Conservation (phyloP, 2,888 invertebrate species). For the Smittia sp. region DNA sequence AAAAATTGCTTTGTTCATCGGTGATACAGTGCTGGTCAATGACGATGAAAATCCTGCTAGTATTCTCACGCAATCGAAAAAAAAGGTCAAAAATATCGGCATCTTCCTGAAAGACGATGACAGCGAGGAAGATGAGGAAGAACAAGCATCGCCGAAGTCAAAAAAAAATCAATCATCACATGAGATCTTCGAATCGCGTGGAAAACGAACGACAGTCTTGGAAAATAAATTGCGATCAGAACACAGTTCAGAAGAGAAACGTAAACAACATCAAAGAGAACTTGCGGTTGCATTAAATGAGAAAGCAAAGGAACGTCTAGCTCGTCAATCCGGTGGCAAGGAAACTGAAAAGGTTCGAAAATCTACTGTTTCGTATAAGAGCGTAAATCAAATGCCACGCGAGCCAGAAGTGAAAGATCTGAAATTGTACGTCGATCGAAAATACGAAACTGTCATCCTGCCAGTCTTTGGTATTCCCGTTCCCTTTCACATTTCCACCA, state of each 20-base stretch:
- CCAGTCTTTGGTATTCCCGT: conserved; percentile 95
- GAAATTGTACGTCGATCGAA: conserved; percentile 93
- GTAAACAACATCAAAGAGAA: conserved; percentile 95
- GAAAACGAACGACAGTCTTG: conserved; percentile 84
- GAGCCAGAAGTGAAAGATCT: conserved; percentile 90
- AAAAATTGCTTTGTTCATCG: conserved; percentile 88
- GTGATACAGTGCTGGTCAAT: conserved; percentile 94
- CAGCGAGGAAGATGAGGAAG: conserved; percentile 77
- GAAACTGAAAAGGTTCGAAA: conserved; percentile 88
- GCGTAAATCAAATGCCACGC: conserved; percentile 85
- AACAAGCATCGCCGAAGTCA: conserved; percentile 71
- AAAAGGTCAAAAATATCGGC: conserved; percentile 92
- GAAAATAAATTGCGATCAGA: conserved; percentile 92
- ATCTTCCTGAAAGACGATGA: conserved; percentile 91
- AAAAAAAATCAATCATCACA: conserved; percentile 45
- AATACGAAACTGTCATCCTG: conserved; percentile 97
- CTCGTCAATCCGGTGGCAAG: conserved; percentile 80
- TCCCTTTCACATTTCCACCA: conserved; percentile 98
- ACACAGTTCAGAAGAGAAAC: conserved; percentile 94
- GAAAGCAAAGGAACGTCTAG: conserved; percentile 86
- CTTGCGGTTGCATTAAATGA: conserved; percentile 86
- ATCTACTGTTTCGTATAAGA: conserved; percentile 93
- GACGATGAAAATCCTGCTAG: conserved; percentile 85
- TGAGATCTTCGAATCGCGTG: conserved; percentile 58
- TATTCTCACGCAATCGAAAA: conserved; percentile 86